A percentile compares a stretch with the other conserved stretches of the same genome.
phyloP scores from a whole-genome alignment of 2,888 invertebrate species.

The Catocala sponsa region DNA sequence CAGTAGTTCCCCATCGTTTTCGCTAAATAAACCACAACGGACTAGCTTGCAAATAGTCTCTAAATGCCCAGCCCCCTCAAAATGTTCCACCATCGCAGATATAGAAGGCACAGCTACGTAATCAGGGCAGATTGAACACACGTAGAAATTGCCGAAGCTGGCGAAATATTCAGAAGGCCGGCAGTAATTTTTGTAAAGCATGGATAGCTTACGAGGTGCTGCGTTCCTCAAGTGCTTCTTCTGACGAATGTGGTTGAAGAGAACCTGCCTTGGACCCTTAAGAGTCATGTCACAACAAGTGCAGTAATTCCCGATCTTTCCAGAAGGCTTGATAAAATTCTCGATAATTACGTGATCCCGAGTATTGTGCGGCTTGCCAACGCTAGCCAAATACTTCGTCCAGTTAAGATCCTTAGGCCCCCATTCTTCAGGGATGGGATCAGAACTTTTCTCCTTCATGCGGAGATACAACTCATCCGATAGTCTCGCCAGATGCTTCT shows the following conservation, averaged over 20 bases:
- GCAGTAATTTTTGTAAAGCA: conserved; percentile 79
- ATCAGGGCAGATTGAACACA: conserved; percentile 76
- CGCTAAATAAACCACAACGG: conserved; percentile 67
- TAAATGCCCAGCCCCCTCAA: conserved; percentile 74
- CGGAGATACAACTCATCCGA: conserved; percentile 78
- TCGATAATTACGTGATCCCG: conserved; percentile 81
- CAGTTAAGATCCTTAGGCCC: conserved; percentile 82
- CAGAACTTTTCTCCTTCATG: conserved; percentile 69
- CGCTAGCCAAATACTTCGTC: conserved; percentile 80
- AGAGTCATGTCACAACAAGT: conserved; percentile 81
- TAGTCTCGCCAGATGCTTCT: conserved; percentile 76
- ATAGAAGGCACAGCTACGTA: conserved; percentile 77
- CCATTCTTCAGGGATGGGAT: conserved; percentile 81
- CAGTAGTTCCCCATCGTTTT: conserved; percentile 63
- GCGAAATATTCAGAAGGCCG: conserved; percentile 81
- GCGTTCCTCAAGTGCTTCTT: conserved; percentile 83
- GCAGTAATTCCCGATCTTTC: conserved; percentile 80
- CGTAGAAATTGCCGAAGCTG: conserved; percentile 81
- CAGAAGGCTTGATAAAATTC: conserved; percentile 81
- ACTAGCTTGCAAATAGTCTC: conserved; percentile 73
- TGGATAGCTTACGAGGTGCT: conserved; percentile 74
- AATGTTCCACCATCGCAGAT: conserved; percentile 78
- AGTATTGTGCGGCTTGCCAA: conserved; percentile 76
- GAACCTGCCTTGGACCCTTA: conserved; percentile 80
- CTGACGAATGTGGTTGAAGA: conserved; percentile 83